These are phyloP conservation scores for Chaetops frenatus DNA, from an alignment of 2,113 vertebrate genomes.

Conservation along the genomic window DNA sequence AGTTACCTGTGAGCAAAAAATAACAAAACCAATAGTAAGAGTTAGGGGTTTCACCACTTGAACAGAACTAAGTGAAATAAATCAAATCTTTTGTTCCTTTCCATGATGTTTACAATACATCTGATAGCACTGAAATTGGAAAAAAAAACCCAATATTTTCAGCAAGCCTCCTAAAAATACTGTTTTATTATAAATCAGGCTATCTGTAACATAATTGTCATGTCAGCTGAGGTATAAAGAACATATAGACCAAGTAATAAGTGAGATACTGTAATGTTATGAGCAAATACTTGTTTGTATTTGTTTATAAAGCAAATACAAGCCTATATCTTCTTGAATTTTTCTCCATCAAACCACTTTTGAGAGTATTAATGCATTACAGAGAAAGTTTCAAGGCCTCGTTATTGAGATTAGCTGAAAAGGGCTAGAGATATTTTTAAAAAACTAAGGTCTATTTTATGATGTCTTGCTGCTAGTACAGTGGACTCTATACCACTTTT, in stretches of 20 bases:
- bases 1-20: not conserved
- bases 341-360: not conserved
- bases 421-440: not conserved
- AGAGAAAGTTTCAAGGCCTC: not conserved
- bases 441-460: not conserved
- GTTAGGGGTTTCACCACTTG: not conserved
- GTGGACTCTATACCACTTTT: not conserved
- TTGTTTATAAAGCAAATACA: not conserved
- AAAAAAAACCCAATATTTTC: not conserved
- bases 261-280: not conserved
- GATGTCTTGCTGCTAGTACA: not conserved
- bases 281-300: not conserved
- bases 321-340: not conserved
- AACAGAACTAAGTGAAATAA: not conserved
- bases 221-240: not conserved
- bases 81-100: not conserved
- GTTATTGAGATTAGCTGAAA: not conserved
- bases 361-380: not conserved
- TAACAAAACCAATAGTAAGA: not conserved
- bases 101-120: not conserved
- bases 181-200: not conserved
- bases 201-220: not conserved
- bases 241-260: not conserved
- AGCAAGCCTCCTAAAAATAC: not conserved
- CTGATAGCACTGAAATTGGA: not conserved